Percentiles rank a stretch among this genome's conserved stretches.
These are phyloP conservation scores for Mesorhabditis spiculigera DNA, from an alignment of 2,888 invertebrate genomes.

Conservation along the genomic window DNA sequence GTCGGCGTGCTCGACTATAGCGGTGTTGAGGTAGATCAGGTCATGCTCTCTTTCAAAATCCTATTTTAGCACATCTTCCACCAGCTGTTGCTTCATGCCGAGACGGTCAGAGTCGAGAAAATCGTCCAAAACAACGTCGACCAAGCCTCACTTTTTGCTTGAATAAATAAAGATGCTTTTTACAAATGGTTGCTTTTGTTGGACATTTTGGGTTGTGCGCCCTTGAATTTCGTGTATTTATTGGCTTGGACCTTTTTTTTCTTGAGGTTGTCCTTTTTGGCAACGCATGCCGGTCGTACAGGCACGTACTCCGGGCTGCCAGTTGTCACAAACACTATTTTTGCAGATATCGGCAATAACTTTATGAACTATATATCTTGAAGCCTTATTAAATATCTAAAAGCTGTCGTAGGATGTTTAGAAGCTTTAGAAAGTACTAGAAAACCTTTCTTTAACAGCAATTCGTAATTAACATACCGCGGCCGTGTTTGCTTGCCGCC, in stretches of 20 bases:
- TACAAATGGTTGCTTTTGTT: not conserved
- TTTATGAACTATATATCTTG: no score
- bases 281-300: conserved; percentile 18
- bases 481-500: no score
- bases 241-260: not conserved
- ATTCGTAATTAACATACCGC: no score
- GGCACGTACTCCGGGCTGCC: conserved; percentile 16
- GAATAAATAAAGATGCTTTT: conserved; percentile 9
- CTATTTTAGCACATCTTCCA: not conserved
- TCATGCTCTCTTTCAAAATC: not conserved
- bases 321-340: conserved; percentile 10
- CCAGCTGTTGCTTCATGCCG: conserved; percentile 10
- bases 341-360: no score
- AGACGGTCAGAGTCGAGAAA: conserved; percentile 13
- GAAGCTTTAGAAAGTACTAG: no score
- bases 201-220: not conserved
- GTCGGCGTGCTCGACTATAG: conserved; percentile 21
- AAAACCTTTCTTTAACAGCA: no score
- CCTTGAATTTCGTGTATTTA: conserved; percentile 1
- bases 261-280: not conserved
- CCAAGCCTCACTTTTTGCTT: conserved; percentile 25
- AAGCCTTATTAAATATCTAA: no score
- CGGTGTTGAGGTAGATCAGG: conserved; percentile 20
- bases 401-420: no score
- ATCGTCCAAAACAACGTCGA: conserved; percentile 20